phyloP scores from a whole-genome alignment of 2,888 invertebrate genomes.

The Drosophila ezoana region DNA sequence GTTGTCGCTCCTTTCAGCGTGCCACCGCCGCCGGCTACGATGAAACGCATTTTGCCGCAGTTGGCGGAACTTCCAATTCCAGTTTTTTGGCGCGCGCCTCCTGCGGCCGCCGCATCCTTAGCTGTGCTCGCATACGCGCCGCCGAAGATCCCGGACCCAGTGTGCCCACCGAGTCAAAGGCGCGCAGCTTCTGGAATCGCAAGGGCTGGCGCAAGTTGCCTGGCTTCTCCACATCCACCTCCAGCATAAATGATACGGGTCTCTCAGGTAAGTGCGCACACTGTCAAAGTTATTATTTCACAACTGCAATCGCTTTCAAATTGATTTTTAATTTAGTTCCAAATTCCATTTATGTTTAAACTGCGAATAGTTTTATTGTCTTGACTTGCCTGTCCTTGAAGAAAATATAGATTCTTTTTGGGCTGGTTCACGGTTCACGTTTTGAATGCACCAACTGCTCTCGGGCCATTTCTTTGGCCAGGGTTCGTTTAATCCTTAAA shows the following conservation, averaged over 20 bases:
- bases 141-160: conserved; percentile 85
- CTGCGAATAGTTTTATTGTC: too few relatives aligned
- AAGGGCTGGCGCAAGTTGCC: conserved; percentile 92
- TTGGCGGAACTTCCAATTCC: conserved; percentile 11
- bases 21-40: conserved; percentile 44
- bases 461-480: too few relatives aligned
- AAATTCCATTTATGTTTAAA: too few relatives aligned
- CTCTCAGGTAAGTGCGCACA: conserved; percentile 87
- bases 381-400: too few relatives aligned
- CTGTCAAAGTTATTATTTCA: not conserved
- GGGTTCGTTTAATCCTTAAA: too few relatives aligned
- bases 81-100: conserved; percentile 82
- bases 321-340: too few relatives aligned
- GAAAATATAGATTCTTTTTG: too few relatives aligned
- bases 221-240: conserved; percentile 90
- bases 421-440: too few relatives aligned
- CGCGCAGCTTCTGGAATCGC: conserved; percentile 88
- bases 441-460: too few relatives aligned
- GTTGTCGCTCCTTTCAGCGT: conserved; percentile 84
- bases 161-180: conserved; percentile 83
- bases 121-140: conserved; percentile 85
- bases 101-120: conserved; percentile 85
- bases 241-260: conserved; percentile 89
- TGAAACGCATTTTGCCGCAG: conserved; percentile 14
- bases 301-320: not conserved